Conservation (phyloP, 2,113 vertebrate genomes). For the Poecilia latipinna region DNA sequence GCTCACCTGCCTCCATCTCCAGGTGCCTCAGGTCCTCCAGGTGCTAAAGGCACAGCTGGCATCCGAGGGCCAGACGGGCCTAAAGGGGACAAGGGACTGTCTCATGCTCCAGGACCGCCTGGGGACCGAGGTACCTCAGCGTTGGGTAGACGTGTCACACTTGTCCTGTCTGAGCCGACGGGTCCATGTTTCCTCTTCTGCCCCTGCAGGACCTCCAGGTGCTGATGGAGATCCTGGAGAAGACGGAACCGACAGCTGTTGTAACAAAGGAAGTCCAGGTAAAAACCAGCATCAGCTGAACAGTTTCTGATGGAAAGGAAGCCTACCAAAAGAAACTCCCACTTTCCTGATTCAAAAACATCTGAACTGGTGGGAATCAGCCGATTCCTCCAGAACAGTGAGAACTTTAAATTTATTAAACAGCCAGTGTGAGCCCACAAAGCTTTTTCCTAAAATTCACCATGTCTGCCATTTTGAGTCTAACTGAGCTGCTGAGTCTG, state of each 20-base stretch:
- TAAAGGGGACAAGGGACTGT: conserved; percentile 72
- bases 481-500: no score
- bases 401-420: no score
- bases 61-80: conserved; percentile 62
- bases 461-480: no score
- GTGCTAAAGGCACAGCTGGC: conserved; percentile 60
- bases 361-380: no score
- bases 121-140: conserved; percentile 64
- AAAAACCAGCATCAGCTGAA: neutral
- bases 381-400: no score
- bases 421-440: no score
- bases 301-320: neutral
- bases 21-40: conserved; percentile 53
- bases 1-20: neutral
- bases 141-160: neutral
- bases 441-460: no score
- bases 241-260: conserved; percentile 67
- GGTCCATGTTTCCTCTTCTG: neutral
- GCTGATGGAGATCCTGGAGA: conserved; percentile 65
- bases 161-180: neutral
- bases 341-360: no score
- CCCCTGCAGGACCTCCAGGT: conserved; percentile 62
- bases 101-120: conserved; percentile 41
- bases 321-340: neutral
- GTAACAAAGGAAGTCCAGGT: conserved; percentile 65